A percentile compares a stretch with the other conserved stretches of the same genome.
These are phyloP conservation scores for Papilio machaon DNA, from an alignment of 1,140 invertebrate species.

Conservation along the genomic window DNA sequence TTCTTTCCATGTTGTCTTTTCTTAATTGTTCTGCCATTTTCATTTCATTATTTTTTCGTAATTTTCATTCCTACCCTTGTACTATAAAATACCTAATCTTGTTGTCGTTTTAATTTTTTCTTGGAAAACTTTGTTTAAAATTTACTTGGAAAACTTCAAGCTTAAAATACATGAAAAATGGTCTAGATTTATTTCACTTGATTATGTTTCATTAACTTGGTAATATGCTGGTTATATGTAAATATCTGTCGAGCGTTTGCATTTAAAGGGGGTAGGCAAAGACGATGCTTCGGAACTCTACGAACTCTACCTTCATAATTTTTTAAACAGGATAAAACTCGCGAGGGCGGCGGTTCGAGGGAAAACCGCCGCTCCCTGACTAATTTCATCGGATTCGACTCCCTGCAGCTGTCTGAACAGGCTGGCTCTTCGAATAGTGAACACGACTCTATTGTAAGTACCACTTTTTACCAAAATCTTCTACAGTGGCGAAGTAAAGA, in stretches of 20 bases:
- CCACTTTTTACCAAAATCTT: background rate
- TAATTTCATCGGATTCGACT: conserved; percentile 60
- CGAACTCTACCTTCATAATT: background rate
- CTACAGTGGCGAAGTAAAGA: too few relatives aligned
- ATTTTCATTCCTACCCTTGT: background rate
- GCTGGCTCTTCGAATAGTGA: conserved; percentile 48
- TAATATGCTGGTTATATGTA: background rate
- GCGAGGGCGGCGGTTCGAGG: conserved; percentile 59
- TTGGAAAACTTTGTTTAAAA: too few relatives aligned
- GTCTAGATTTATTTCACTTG: too few relatives aligned
- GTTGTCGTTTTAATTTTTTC: too few relatives aligned
- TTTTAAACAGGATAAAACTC: conserved; percentile 57
- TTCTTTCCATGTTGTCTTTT: conserved; percentile 34
- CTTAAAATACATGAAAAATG: too few relatives aligned
- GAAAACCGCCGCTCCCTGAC: conserved; percentile 66
- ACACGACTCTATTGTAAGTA: conserved; percentile 58
- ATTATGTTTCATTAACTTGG: too few relatives aligned
- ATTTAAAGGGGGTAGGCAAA: background rate
- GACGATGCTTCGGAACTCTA: background rate
- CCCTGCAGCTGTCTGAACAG: conserved; percentile 49
- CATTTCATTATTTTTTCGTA: background rate
- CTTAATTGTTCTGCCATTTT: background rate
- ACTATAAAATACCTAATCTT: too few relatives aligned
- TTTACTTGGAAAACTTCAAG: too few relatives aligned
- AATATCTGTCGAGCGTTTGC: background rate